Percentiles rank a stretch among this genome's conserved stretches.
Evolutionary conservation across 2,113 vertebrate genomes (phyloP).

Genomic region (Plecotus auritus): DNA sequence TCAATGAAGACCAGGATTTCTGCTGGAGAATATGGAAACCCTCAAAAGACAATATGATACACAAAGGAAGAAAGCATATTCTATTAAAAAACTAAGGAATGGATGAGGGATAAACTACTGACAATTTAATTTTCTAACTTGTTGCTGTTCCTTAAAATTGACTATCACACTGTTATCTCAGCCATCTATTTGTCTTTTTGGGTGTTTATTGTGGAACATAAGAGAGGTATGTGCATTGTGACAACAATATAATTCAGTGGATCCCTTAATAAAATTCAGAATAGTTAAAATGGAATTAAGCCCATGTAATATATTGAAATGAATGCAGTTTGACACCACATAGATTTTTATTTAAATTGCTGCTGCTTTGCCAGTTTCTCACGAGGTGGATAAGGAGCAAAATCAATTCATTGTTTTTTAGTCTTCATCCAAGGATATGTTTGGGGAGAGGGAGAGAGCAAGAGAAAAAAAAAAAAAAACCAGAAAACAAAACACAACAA

Average conservation of each 20-base stretch:
- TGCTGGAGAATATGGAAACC: not conserved
- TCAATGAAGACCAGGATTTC: constrained; percentile 4
- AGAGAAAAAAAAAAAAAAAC: not conserved
- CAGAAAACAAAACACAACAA: too few species aligned
- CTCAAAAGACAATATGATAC: not conserved
- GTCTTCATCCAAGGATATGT: not conserved
- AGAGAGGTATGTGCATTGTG: not conserved
- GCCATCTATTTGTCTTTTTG: not conserved
- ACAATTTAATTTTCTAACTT: not conserved
- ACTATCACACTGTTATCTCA: not conserved
- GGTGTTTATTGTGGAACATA: not conserved
- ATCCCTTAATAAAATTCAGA: not conserved
- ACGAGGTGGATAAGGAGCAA: not conserved
- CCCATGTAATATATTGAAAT: not conserved
- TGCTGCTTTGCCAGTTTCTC: not conserved
- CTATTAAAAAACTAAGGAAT: not conserved
- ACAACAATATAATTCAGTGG: not conserved
- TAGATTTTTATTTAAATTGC: not conserved
- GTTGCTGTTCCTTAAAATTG: not conserved
- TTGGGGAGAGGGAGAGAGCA: not conserved
- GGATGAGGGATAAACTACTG: not conserved
- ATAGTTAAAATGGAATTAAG: not conserved
- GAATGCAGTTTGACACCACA: not conserved
- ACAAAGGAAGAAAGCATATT: not conserved
- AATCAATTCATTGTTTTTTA: not conserved